These are phyloP conservation scores for Pedicia rivosa DNA, from an alignment of 2,888 invertebrate genomes.

Conservation along the genomic window DNA sequence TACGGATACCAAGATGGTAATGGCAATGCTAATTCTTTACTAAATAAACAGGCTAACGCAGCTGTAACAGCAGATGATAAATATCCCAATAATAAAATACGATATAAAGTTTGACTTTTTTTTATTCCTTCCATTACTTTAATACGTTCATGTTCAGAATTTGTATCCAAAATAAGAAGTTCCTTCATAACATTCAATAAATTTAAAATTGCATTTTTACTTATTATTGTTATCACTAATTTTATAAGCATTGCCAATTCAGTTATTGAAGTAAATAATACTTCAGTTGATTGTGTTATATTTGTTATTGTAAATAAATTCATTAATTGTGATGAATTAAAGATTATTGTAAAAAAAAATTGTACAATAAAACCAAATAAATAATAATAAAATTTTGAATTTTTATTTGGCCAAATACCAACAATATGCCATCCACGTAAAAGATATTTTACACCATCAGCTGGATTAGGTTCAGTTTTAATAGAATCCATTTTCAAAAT, in stretches of 20 bases:
- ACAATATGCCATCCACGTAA: neutral
- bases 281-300: neutral
- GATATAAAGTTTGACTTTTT: neutral
- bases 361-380: neutral
- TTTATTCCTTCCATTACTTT: neutral
- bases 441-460: neutral
- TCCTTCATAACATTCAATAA: neutral
- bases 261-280: conserved; percentile 1
- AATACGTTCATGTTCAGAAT: neutral
- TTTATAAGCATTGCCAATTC: conserved; percentile 1
- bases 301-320: conserved; percentile 2
- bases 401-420: neutral
- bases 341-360: neutral
- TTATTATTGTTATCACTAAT: neutral
- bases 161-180: neutral
- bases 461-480: neutral
- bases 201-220: neutral
- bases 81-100: conserved; percentile 1
- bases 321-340: neutral
- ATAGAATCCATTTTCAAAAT: no score
- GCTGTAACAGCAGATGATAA: neutral
- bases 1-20: conserved; percentile 7
- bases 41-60: neutral
- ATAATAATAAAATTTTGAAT: neutral
- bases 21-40: conserved; percentile 1